Evolutionary conservation across 2,888 invertebrate genomes (phyloP), one percentile per base, ranked within the genome.

Genomic region (Lepidocyrtinus sp.): DNA sequence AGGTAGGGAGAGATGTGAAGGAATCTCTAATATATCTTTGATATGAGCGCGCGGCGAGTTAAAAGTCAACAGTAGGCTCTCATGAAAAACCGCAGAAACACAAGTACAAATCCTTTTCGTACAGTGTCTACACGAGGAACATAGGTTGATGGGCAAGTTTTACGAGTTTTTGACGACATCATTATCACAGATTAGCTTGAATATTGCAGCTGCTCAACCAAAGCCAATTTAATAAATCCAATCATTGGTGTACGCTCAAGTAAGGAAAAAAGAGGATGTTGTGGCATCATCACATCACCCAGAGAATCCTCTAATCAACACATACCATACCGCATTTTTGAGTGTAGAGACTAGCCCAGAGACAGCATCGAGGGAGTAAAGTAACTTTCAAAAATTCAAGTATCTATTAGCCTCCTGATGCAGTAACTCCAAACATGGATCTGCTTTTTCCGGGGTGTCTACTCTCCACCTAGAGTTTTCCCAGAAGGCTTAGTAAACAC

Each of bases 101-200:
- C n/a, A 45, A 68, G 68, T 21, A 45, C 24, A 19, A 17, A 15
- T 2, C 46, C 36, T n/a, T n/a, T n/a, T n/a, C n/a, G n/a, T n/a
- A n/a, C n/a, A 50, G 36, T 50, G 69, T 25, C 19, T 19, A 19
- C 27, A 27, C 46, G 9, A 50, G 27, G 22, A 50, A 1, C 61
- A 27, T 67, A 3, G 67, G 67, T 26, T 21, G 75, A 76, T 73
- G 68, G 78, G 46, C 64, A 74, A 73, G 70, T 85, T 83, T 85
- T 84, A 85, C 83, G 83, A 75, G 83, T 82, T 83, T 85, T 85
- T 85, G 83, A 85, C 83, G 85, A 82, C 84, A 84, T 80, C 82
- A 84, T 84, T 84, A 85, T 81, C 81, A 83, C 63, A 84, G 83
- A 84, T 84, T 83, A 84, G 79, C 83, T 81, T 82, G 77, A 80